Evolutionary conservation across 23 tunicate genomes (phyloP).

Genomic region (Styela clava): DNA sequence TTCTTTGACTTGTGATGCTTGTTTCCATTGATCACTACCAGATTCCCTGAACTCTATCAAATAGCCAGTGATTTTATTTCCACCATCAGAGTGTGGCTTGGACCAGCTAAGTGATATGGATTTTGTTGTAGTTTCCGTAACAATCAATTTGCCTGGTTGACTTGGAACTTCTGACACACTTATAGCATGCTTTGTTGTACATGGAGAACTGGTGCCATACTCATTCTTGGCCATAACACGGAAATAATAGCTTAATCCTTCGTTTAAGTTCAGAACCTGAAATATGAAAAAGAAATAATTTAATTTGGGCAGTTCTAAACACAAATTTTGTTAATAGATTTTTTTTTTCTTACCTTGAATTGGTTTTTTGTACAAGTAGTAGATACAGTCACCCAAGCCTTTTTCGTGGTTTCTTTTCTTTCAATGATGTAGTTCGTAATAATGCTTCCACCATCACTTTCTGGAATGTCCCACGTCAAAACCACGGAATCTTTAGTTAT

Average conservation of each 20-base stretch:
- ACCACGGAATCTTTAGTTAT: conserved; percentile 58
- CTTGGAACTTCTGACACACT: conserved; percentile 51
- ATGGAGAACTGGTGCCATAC: conserved; percentile 27
- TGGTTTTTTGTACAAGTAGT: conserved; percentile 44
- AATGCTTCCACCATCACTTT: conserved; percentile 71
- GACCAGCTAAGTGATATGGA: conserved; percentile 79
- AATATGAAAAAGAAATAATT: not conserved
- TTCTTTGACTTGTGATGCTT: conserved; percentile 58
- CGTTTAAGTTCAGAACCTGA: conserved; percentile 19
- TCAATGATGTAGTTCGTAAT: conserved; percentile 60
- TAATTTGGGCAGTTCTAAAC: not conserved
- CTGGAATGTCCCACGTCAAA: conserved; percentile 65
- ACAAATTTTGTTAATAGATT: not conserved
- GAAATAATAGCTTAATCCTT: conserved; percentile 34
- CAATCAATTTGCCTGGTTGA: conserved; percentile 62
- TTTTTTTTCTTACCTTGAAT: conserved; percentile 59
- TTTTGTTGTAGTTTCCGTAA: conserved; percentile 60
- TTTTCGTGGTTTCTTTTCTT: conserved; percentile 77
- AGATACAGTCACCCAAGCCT: conserved; percentile 76
- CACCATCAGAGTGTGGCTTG: conserved; percentile 85
- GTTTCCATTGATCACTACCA: conserved; percentile 70
- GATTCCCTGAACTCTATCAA: conserved; percentile 71
- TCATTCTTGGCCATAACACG: conserved; percentile 35
- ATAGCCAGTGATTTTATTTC: conserved; percentile 90
- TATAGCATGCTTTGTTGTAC: conserved; percentile 18